Evolutionary conservation across 92 coral and sea anemone species (phyloP).

Genomic region (Epizoanthus illoricatus): DNA sequence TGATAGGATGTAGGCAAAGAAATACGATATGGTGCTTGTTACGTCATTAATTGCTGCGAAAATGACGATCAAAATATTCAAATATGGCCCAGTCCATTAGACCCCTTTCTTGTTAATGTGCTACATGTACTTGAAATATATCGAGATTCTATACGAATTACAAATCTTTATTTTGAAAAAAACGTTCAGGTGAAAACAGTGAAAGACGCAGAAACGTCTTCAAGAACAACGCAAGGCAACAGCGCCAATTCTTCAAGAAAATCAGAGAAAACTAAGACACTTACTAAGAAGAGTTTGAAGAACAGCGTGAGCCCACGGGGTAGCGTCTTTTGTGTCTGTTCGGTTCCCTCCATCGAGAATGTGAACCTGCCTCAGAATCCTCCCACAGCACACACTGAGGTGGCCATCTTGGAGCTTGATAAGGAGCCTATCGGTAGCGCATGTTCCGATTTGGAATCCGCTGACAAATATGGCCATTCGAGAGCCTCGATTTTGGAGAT

Average conservation of each 20-base stretch:
- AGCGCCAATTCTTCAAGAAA: background rate
- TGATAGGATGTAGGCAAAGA: no score
- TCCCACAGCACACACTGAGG: background rate
- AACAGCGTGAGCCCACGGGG: background rate
- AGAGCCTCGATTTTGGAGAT: background rate
- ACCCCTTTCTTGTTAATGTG: no score
- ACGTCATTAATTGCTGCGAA: no score
- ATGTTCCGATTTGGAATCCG: background rate
- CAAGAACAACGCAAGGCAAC: background rate
- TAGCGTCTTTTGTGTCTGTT: background rate
- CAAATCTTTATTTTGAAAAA: no score
- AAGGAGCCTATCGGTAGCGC: conserved; percentile 11
- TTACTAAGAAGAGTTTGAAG: background rate
- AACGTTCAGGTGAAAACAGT: conserved; percentile 8
- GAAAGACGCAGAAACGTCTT: background rate
- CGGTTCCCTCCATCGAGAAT: background rate
- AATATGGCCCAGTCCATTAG: no score
- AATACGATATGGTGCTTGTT: no score
- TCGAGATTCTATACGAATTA: no score
- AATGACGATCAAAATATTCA: no score
- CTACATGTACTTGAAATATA: no score
- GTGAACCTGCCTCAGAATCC: background rate
- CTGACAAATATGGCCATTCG: background rate
- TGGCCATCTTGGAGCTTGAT: background rate
- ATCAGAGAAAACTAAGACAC: background rate